These are phyloP conservation scores for Thelaira solivaga DNA, from an alignment of 2,888 invertebrate species.

Conservation along the genomic window DNA sequence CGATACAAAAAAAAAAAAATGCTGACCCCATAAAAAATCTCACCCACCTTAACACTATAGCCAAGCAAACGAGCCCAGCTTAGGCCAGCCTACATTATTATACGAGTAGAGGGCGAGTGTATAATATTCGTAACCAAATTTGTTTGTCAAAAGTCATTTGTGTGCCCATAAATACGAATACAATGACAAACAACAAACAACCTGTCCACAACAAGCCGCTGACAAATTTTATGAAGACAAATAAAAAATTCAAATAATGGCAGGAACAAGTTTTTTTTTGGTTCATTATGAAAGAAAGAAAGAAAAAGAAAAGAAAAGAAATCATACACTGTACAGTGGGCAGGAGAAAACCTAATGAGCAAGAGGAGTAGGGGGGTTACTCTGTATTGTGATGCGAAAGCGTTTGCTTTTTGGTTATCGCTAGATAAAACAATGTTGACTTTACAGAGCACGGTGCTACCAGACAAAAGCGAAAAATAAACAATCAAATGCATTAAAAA, in stretches of 20 bases:
- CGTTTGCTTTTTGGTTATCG: too few species aligned
- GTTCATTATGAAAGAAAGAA: too few species aligned
- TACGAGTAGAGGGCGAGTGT: not conserved
- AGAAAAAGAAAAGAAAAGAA: too few species aligned
- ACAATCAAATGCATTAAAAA: too few species aligned
- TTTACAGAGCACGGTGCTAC: too few species aligned
- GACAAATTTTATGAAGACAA: slow-evolving; percentile 13
- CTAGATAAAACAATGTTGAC: too few species aligned
- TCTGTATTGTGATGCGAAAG: too few species aligned
- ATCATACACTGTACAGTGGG: too few species aligned
- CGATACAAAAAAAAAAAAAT: slow-evolving; percentile 43
- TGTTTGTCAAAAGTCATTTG: slow-evolving; percentile 52
- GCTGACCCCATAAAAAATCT: slow-evolving; percentile 59
- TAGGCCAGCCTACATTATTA: slow-evolving; percentile 38
- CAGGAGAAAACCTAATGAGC: too few species aligned
- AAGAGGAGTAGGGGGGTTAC: too few species aligned
- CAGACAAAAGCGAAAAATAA: too few species aligned
- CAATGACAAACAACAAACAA: not conserved
- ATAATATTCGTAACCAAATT: slow-evolving; percentile 46
- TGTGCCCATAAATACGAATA: slow-evolving; percentile 37
- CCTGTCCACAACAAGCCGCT: slow-evolving; percentile 8
- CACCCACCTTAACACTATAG: slow-evolving; percentile 27
- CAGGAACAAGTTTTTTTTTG: too few species aligned
- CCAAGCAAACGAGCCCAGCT: not conserved
- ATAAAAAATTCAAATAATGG: slow-evolving; percentile 26